phyloP scores from a whole-genome alignment of 2,797 vertebrate genomes.

The Anisognathus igniventris region DNA sequence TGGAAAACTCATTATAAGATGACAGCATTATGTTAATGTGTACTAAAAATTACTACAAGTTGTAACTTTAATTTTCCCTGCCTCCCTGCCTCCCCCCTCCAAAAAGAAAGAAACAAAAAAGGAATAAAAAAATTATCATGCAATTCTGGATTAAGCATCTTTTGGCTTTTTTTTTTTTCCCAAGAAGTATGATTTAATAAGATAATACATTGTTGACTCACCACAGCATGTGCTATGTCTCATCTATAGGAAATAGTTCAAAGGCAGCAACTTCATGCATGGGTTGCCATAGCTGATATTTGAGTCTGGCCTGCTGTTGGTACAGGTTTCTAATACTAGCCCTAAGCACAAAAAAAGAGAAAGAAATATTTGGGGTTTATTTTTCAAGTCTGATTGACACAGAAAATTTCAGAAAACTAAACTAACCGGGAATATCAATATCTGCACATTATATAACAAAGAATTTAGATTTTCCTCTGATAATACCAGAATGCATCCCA shows the following conservation, averaged over 20 bases:
- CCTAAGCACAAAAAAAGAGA: conserved; percentile 55
- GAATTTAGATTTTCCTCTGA: neutral
- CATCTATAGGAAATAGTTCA: conserved; percentile 66
- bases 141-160: neutral
- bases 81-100: rapidly evolving
- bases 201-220: conserved; percentile 44
- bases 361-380: neutral
- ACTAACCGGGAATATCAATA: neutral
- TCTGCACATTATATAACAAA: neutral
- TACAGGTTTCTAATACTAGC: conserved; percentile 55
- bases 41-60: neutral
- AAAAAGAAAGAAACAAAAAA: neutral
- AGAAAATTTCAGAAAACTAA: neutral
- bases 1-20: neutral
- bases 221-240: conserved; percentile 60
- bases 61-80: neutral
- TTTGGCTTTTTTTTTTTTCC: neutral
- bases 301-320: conserved; percentile 15
- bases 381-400: neutral
- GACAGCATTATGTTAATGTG: neutral
- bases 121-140: neutral
- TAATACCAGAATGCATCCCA: neutral
- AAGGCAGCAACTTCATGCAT: conserved; percentile 65
- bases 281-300: conserved; percentile 58
- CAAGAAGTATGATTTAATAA: neutral